Base-by-base conservation (phyloP, 2,888 invertebrate species). In the Aromia moschata region DNA sequence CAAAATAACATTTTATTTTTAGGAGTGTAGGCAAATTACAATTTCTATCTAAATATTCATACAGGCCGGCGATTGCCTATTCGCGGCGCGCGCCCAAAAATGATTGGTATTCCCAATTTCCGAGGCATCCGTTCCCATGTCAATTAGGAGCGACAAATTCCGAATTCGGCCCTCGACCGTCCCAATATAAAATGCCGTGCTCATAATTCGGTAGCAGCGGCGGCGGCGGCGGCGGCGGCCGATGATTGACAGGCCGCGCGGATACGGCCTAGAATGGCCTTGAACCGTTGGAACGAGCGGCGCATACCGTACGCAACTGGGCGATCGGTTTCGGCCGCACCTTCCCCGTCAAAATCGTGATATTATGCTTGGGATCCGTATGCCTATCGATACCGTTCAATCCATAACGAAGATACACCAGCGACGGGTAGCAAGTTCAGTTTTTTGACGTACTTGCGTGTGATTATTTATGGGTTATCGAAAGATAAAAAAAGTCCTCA, bases 211-310 rank as follows among this genome's bases (percentile, higher is more conserved):
- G 56, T 52, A 47, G 17, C 45, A 7, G 36, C 7, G 5, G 11
- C 20, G 41, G 17, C 41, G 30, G 17, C 45, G 10, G 36, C 7
- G 5, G 11, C 20, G 41, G 17, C 41, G 30, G 9, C 37, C 31
- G 17, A 30, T 52, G 52, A 52, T 52, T 52, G 55, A 54, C 40
- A 59, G 37, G 45, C 52, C 17, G 31, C 51, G 12, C 36, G 44
- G 54, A 57, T 60, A 45, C 59, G 64, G 60, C 64, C 64, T 65
- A 62, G 58, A 47, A 45, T 58, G 62, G 56, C 64, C 64, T 65
- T 65, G 64, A 58, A 62, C 56, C 38, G 41, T 18, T 53, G 58
- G 61, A 52, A 31, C 15, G 15, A 45, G 30, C 45, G 15, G 3
- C 14, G 25, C 16, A 45, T 45, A 45, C 25, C n/a, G 31, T 5